These are phyloP conservation scores for Ceryle rudis DNA, from an alignment of 2,797 vertebrate genomes.

Conservation along the genomic window DNA sequence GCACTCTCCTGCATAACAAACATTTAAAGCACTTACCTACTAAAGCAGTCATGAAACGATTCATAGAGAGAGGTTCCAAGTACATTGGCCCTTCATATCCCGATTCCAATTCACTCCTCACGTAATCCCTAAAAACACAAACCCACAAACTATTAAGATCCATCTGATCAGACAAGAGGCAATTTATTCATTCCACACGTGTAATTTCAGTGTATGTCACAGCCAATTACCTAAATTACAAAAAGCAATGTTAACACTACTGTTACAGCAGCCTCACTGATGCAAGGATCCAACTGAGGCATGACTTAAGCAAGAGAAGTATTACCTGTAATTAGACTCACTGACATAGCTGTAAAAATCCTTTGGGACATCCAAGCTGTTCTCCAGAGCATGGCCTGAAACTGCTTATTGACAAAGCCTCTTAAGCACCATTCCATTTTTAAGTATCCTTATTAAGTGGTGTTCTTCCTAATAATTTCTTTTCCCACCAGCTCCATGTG, in stretches of 20 bases:
- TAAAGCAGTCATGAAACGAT: slow-evolving; percentile 96
- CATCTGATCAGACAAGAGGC: not conserved
- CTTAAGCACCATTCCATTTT: slow-evolving; percentile 55
- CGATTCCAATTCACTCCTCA: slow-evolving; percentile 94
- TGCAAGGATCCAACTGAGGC: not conserved
- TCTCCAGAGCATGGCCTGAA: slow-evolving; percentile 38
- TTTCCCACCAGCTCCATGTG: not conserved
- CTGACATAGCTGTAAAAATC: slow-evolving; percentile 44
- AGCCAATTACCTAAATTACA: slow-evolving; percentile 1
- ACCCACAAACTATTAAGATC: not conserved
- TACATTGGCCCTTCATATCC: slow-evolving; percentile 96
- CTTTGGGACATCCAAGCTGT: slow-evolving; percentile 48
- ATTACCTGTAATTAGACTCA: slow-evolving; percentile 65
- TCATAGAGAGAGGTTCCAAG: slow-evolving; percentile 96
- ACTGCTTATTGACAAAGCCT: slow-evolving; percentile 55
- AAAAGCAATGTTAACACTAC: slow-evolving; percentile 7
- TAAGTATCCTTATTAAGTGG: slow-evolving; percentile 36
- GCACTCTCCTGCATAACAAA: not conserved
- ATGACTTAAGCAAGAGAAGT: not conserved
- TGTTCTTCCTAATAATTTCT: slow-evolving; percentile 4
- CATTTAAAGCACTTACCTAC: slow-evolving; percentile 84
- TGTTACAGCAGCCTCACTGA: not conserved
- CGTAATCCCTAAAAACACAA: slow-evolving; percentile 89
- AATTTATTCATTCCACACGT: not conserved
- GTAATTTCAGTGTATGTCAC: not conserved